Conservation (phyloP, 2,888 invertebrate genomes). For the Carabus problematicus region DNA sequence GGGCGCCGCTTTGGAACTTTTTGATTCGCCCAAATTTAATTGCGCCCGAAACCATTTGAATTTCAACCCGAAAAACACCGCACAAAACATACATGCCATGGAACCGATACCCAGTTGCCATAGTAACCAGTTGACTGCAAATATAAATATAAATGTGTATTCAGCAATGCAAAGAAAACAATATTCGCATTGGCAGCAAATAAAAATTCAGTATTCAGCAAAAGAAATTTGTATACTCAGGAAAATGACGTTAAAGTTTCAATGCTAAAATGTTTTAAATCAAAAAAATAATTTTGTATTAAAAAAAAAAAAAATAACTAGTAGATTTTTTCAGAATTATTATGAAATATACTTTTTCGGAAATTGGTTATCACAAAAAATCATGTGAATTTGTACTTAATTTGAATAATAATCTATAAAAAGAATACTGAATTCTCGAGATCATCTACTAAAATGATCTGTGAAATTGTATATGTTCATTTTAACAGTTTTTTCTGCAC, state of each 20-base stretch:
- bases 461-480: too few species aligned
- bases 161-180: too few species aligned
- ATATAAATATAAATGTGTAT: neutral
- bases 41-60: constrained; percentile 62
- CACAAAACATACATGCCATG: constrained; percentile 25
- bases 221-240: too few species aligned
- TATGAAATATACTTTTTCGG: too few species aligned
- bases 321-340: too few species aligned
- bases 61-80: constrained; percentile 57
- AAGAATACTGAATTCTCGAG: too few species aligned
- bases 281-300: neutral
- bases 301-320: too few species aligned
- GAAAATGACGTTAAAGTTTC: neutral
- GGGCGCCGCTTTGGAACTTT: constrained; percentile 25
- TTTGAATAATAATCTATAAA: too few species aligned
- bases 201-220: neutral
- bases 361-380: too few species aligned
- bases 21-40: constrained; percentile 49
- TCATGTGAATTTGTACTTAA: too few species aligned
- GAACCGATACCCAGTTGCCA: constrained; percentile 26
- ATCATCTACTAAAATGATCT: too few species aligned
- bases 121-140: constrained; percentile 5
- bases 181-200: constrained; percentile 9
- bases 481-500: too few species aligned
- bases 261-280: neutral